Conservation (phyloP, 2,888 invertebrate genomes). For the Drosophila paramelanica region DNA sequence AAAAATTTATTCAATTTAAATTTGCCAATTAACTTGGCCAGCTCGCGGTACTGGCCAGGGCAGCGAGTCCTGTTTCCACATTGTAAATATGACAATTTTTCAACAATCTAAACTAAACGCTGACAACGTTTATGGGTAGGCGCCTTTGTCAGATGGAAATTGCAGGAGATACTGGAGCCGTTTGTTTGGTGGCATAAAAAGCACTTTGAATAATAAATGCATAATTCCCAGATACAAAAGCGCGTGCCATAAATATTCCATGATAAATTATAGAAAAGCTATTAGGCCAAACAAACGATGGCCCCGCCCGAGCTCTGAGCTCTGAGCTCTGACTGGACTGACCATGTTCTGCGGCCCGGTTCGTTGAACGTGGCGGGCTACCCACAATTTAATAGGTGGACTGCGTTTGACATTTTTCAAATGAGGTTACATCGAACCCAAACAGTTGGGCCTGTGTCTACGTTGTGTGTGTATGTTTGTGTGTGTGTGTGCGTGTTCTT, state of each 20-base stretch:
- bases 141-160: neutral
- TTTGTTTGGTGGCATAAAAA: conserved; percentile 56
- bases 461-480: conserved; percentile 6
- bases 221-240: conserved; percentile 77
- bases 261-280: conserved; percentile 81
- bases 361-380: conserved; percentile 17
- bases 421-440: conserved; percentile 65
- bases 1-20: conserved; percentile 76
- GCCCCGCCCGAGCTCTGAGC: conserved; percentile 5
- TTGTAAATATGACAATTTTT: conserved; percentile 62
- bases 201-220: conserved; percentile 76
- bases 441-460: conserved; percentile 27
- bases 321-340: neutral
- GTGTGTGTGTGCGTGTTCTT: conserved; percentile 1
- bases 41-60: neutral
- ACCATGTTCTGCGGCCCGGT: conserved; percentile 8
- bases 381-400: conserved; percentile 40
- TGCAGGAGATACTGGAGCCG: conserved; percentile 16
- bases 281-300: conserved; percentile 76
- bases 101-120: conserved; percentile 61
- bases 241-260: conserved; percentile 75
- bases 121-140: conserved; percentile 62
- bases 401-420: conserved; percentile 80
- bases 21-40: conserved; percentile 72
- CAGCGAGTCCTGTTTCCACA: conserved; percentile 16